A percentile compares a stretch with the other conserved stretches of the same genome.
Conservation (phyloP, 2,113 vertebrate genomes). For the Sinocyclocheilus rhinocerous region DNA sequence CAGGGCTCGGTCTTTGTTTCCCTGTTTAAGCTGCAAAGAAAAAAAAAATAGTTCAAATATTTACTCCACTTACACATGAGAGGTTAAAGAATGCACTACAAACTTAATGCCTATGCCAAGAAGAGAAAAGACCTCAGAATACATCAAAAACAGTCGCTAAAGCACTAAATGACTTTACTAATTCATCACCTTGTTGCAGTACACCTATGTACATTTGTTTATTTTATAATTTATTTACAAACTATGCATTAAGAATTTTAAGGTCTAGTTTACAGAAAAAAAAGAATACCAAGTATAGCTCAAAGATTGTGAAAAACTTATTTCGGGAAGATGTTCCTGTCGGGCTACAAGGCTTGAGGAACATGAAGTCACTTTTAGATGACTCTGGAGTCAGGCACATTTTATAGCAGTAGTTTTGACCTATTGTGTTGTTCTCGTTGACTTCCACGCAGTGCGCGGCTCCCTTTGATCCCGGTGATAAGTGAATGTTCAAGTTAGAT, state of each 20-base stretch:
- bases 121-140: background rate
- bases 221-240: slow-evolving; percentile 22
- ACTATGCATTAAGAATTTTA: slow-evolving; percentile 6
- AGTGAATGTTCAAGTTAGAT: slow-evolving; percentile 74
- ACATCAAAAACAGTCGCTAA: slow-evolving; percentile 7
- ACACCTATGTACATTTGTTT: background rate
- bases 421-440: slow-evolving; percentile 59
- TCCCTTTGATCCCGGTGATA: slow-evolving; percentile 62
- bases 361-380: slow-evolving; percentile 88
- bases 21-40: slow-evolving; percentile 77
- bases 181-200: background rate
- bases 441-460: slow-evolving; percentile 68
- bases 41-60: slow-evolving; percentile 6
- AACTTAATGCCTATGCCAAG: background rate
- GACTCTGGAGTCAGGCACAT: slow-evolving; percentile 85
- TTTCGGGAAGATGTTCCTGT: slow-evolving; percentile 68
- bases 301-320: no score
- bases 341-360: slow-evolving; percentile 84
- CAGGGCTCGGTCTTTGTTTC: slow-evolving; percentile 78
- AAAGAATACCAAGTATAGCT: no score
- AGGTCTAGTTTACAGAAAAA: slow-evolving; percentile 3
- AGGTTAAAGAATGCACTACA: background rate
- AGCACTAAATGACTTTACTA: background rate
- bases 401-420: slow-evolving; percentile 85
- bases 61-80: background rate